phyloP scores from a whole-genome alignment of 1,140 invertebrate species.

The Caerostris darwini region DNA sequence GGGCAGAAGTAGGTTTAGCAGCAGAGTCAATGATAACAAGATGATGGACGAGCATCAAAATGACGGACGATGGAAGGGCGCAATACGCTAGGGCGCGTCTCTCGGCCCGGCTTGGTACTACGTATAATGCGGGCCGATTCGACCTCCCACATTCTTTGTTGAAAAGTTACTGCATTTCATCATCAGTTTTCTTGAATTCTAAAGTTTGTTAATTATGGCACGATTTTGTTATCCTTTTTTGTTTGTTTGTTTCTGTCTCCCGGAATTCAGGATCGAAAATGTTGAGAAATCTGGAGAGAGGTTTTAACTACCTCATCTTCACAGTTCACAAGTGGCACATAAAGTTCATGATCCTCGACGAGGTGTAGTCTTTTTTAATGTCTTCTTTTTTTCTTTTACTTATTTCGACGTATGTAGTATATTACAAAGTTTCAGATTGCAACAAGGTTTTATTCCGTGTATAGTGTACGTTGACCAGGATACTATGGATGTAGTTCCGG shows the following conservation, averaged over 20 bases:
- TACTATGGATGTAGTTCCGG: conserved; percentile 75
- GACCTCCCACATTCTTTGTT: conserved; percentile 28
- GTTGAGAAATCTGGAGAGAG: neutral
- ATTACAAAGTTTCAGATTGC: conserved; percentile 66
- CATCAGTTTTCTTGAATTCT: neutral
- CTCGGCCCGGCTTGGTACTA: conserved; percentile 43
- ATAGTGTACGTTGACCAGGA: neutral
- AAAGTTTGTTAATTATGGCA: conserved; percentile 57
- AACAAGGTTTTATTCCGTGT: conserved; percentile 1
- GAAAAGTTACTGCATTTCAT: neutral
- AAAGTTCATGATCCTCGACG: conserved; percentile 54
- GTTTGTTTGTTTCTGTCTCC: neutral
- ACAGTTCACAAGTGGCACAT: conserved; percentile 70
- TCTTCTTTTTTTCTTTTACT: conserved; percentile 17
- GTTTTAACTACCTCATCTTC: neutral
- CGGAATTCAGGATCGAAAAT: conserved; percentile 24
- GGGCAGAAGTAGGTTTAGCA: too few species aligned
- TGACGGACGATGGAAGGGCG: conserved; percentile 69
- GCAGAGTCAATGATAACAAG: conserved; percentile 63
- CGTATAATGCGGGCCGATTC: conserved; percentile 40
- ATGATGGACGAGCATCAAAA: conserved; percentile 71
- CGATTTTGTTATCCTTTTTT: conserved; percentile 44
- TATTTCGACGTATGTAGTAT: conserved; percentile 63
- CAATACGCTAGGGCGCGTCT: conserved; percentile 29
- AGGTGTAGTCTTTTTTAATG: conserved; percentile 44